Conservation (phyloP, 2,113 vertebrate species). For the Bubo scandiacus region DNA sequence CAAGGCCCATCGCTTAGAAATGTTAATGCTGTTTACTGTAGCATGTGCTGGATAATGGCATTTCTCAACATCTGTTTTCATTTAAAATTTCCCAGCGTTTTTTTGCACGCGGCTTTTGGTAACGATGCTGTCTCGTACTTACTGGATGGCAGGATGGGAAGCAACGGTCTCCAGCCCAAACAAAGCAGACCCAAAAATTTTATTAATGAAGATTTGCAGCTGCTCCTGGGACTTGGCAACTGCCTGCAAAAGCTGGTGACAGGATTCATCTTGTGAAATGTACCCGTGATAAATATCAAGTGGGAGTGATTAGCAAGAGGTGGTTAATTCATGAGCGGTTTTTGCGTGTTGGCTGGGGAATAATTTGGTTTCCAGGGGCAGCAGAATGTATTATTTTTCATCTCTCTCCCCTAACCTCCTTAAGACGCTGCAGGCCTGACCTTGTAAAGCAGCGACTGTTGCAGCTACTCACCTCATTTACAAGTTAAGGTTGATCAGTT, state of each 20-base stretch:
- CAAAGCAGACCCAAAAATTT: slow-evolving; percentile 62
- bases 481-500: neutral
- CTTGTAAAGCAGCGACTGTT: neutral
- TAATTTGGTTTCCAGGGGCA: slow-evolving; percentile 25
- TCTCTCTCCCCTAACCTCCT: neutral
- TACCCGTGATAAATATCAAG: slow-evolving; percentile 60
- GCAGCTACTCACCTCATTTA: neutral
- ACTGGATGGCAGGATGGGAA: slow-evolving; percentile 53
- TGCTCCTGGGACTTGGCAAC: slow-evolving; percentile 81
- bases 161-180: slow-evolving; percentile 75
- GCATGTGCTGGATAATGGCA: neutral
- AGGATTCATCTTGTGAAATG: slow-evolving; percentile 71
- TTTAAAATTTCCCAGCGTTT: slow-evolving; percentile 22
- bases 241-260: slow-evolving; percentile 74
- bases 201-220: slow-evolving; percentile 85
- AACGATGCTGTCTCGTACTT: slow-evolving; percentile 44
- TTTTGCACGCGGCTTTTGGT: neutral
- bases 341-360: neutral
- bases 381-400: neutral
- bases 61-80: slow-evolving; percentile 60
- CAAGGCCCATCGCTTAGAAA: slow-evolving; percentile 2
- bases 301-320: slow-evolving; percentile 43
- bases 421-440: neutral
- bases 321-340: slow-evolving; percentile 58
- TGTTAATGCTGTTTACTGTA: slow-evolving; percentile 14